Percentiles rank a stretch among this genome's conserved stretches.
phyloP scores from a whole-genome alignment of 2,888 invertebrate genomes.

The Leptinotarsa rubiginosa region DNA sequence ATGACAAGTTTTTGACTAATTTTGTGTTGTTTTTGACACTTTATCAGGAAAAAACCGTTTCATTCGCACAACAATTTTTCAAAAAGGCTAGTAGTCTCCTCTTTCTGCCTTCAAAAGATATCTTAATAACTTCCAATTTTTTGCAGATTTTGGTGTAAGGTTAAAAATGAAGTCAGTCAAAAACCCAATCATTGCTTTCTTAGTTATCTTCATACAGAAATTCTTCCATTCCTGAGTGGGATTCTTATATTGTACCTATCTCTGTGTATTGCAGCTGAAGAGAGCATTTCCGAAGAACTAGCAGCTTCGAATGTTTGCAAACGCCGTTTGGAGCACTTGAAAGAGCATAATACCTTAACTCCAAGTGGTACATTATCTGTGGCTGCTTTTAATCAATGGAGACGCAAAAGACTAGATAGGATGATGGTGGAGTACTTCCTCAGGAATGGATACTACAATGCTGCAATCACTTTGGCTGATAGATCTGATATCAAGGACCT shows the following conservation, averaged over 20 bases:
- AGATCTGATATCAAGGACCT: constrained; percentile 85
- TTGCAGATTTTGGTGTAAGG: too few species aligned
- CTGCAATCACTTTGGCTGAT: constrained; percentile 88
- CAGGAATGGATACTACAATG: constrained; percentile 93
- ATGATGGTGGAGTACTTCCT: constrained; percentile 98
- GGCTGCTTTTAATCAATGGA: constrained; percentile 81
- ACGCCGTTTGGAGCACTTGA: constrained; percentile 91
- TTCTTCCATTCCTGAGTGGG: not conserved
- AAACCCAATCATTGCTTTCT: constrained; percentile 1
- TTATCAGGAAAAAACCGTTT: too few species aligned
- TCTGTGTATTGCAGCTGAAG: constrained; percentile 75
- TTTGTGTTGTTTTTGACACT: too few species aligned
- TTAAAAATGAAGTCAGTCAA: not conserved
- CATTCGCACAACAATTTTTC: too few species aligned
- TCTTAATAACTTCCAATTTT: not conserved
- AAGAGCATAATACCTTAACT: constrained; percentile 72
- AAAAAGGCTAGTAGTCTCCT: too few species aligned
- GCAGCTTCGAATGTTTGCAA: constrained; percentile 93
- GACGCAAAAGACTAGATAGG: constrained; percentile 88
- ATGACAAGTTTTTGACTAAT: too few species aligned
- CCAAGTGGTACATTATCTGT: constrained; percentile 63
- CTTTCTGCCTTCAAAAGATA: too few species aligned
- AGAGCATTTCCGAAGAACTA: constrained; percentile 91
- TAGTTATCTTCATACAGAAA: constrained; percentile 8
- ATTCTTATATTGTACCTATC: not conserved